These are phyloP conservation scores for Peromyscus eremicus DNA, from an alignment of 2,797 vertebrate species.

Conservation along the genomic window DNA sequence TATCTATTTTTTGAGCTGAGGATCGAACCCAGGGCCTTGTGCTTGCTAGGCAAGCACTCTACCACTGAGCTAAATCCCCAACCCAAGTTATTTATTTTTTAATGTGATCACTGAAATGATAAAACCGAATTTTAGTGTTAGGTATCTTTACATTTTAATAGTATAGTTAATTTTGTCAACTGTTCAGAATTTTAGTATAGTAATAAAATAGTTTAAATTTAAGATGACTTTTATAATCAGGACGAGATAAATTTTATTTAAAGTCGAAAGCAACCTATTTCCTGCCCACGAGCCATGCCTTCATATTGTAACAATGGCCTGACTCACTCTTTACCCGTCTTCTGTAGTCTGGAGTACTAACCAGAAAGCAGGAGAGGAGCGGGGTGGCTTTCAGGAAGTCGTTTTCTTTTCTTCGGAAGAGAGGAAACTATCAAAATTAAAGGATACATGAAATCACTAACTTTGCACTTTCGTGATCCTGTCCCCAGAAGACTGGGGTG, in stretches of 20 bases:
- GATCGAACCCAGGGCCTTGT: too few species aligned
- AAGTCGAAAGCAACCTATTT: not conserved
- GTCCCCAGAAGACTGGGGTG: not conserved
- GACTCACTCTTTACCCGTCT: slow-evolving; percentile 34
- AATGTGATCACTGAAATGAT: not conserved
- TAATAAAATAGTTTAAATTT: slow-evolving; percentile 39
- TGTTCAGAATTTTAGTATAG: not conserved
- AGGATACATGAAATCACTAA: not conserved
- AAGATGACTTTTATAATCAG: slow-evolving; percentile 3
- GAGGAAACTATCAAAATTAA: slow-evolving; percentile 34
- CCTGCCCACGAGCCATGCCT: not conserved
- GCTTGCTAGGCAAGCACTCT: too few species aligned
- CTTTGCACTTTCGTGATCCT: not conserved
- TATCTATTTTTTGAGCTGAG: too few species aligned
- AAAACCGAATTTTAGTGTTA: not conserved
- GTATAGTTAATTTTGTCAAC: not conserved
- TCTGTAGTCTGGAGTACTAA: slow-evolving; percentile 35
- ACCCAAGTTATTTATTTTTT: not conserved
- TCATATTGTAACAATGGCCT: slow-evolving; percentile 1
- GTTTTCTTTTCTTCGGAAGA: not conserved
- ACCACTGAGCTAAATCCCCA: too few species aligned
- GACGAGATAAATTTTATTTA: not conserved
- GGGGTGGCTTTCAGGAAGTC: slow-evolving; percentile 54
- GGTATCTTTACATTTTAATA: not conserved
- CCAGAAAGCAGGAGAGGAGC: slow-evolving; percentile 47